Base-by-base conservation (phyloP, 2,113 vertebrate genomes). In the Anseranas semipalmata region DNA sequence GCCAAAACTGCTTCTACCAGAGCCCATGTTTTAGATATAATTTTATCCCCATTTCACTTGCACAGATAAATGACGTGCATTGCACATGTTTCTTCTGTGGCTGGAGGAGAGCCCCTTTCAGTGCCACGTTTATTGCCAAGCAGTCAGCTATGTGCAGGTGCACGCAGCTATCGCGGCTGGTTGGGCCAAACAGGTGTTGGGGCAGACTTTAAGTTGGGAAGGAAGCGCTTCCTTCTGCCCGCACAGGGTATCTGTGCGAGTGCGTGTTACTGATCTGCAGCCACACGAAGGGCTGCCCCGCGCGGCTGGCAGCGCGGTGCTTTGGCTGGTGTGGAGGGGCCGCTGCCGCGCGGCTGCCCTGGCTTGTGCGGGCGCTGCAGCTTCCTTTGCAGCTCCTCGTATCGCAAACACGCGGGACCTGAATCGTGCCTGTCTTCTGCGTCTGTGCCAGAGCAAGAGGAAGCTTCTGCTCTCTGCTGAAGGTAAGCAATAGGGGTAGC, bases 401-500 rank as follows among this genome's bases (percentile, higher is more conserved):
- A 20, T 76, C 83, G 95, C 91, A 56, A 88, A 21, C 72, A 32
- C 56, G 70, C 15, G 39, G 88, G 91, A 91, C 18, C 15, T 72
- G 87, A 93, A 46, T 79, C 86, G 74, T 59, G 89, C 85, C 85
- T 55, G 60, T 52, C 93, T 91, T 85, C 83, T 82, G 95, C 80
- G 78, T 85, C 91, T 89, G 93, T 87, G 80, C 62, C 94, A 94
- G 50, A 74, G 85, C 35, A 17, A 87, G 88, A 92, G 92, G 94
- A 93, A 94, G 85, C 3, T 33, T 78, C 48, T 80, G 73, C 89
- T 94, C 59, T 80, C 66, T 90, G 7, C 76, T 70, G 94, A 91
- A 92, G 97, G 95, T 85, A 92, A 95, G 95, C 78, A 78, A 19
- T 76, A 79, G 94, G 88, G 55, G 75, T 90, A 78, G 84, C n/a